Base-by-base conservation (phyloP, 1,140 invertebrate genomes). In the Aleiodes sp. region DNA sequence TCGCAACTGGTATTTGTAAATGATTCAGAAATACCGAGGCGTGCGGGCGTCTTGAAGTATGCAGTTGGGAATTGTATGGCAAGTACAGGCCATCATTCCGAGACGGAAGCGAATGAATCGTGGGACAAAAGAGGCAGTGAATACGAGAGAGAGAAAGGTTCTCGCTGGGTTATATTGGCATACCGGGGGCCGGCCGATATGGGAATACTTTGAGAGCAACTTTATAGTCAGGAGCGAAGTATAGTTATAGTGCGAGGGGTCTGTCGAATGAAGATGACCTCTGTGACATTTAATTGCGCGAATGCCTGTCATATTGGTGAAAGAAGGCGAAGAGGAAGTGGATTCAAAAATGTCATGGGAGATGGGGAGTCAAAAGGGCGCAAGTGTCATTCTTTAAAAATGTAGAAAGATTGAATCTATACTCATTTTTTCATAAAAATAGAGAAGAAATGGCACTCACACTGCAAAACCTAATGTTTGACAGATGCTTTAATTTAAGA, bases 191-290 rank as follows among this genome's bases (percentile, higher is more conserved):
- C 73, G 71, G 14, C 46, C 74, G 77, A 83, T 83, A 84, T 84
- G 79, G 79, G 79, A 83, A 85, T 85, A 85, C 82, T 83, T 85
- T 78, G 82, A 83, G 74, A 79, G 74, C 78, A 61, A 67, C 66
- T 68, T 69, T 70, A 70, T 64, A 70, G 65, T 70, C 67, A 21
- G 26, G 33, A 37, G 41, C 31, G 7, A 26, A 24, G 37, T 62
- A 19, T 63, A 41, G 61, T 61, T 35, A 35, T 56, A 35, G 21
- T 16, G 31, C 29, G 33, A 10, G 28, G 37, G 28, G 19, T 39
- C 37, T 35, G 16, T 8, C 16, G 60, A 62, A 59, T 59, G 56
- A 59, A 28, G 28, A 59, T 59, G 28, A 59, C 56, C 56, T 59
- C 26, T 52, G 6, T n/a, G n/a, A n/a, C 56, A 59, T 59, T 31